Evolutionary conservation across 2,797 vertebrate species (phyloP).

Genomic region (Somateria mollissima): DNA sequence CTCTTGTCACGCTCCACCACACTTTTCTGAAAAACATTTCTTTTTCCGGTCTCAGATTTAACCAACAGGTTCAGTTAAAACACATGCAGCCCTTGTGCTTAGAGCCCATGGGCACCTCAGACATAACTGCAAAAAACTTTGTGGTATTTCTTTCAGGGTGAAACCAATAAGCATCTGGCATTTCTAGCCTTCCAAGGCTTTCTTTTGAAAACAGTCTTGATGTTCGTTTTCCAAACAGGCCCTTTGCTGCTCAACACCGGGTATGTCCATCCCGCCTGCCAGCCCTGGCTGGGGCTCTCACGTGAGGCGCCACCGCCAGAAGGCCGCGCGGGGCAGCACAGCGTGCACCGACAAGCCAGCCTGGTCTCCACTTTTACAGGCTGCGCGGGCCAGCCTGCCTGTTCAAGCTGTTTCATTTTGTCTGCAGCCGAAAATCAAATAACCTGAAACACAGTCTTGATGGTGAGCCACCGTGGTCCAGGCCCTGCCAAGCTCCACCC

Average conservation of each 20-base stretch:
- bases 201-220: not conserved
- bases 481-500: not conserved
- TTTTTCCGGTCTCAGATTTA: not conserved
- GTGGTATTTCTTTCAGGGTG: not conserved
- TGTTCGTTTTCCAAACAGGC: not conserved
- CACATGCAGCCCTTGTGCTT: not conserved
- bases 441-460: slow-evolving; percentile 47
- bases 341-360: not conserved
- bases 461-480: not conserved
- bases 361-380: slow-evolving; percentile 30
- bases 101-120: not conserved
- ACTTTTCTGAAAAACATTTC: not conserved
- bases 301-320: not conserved
- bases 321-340: not conserved
- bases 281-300: not conserved
- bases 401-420: slow-evolving; percentile 68
- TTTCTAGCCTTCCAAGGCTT: not conserved
- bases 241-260: not conserved
- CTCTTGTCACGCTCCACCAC: accelerated
- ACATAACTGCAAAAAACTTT: not conserved
- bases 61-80: not conserved
- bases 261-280: not conserved
- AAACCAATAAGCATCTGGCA: not conserved
- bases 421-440: slow-evolving; percentile 54
- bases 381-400: slow-evolving; percentile 34